Evolutionary conservation across 2,797 vertebrate genomes (phyloP).

Genomic region (Thamnophis elegans): DNA sequence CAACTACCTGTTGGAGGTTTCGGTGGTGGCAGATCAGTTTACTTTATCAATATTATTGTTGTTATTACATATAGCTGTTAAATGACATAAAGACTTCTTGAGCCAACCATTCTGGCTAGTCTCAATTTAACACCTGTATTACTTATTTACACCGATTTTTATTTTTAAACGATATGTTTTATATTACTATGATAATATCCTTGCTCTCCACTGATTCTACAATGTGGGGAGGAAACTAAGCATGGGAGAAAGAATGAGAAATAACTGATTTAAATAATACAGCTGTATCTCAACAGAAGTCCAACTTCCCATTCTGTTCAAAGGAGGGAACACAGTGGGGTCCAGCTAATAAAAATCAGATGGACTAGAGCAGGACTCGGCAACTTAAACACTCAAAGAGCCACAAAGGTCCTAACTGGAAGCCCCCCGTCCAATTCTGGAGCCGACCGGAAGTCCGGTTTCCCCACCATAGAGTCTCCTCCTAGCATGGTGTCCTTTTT

Average conservation of each 20-base stretch:
- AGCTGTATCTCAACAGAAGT: not conserved
- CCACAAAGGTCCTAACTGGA: too few relatives aligned
- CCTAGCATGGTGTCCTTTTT: too few relatives aligned
- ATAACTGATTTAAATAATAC: not conserved
- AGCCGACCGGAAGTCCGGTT: too few relatives aligned
- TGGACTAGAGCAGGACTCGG: not conserved
- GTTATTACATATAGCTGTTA: not conserved
- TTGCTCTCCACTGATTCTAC: not conserved
- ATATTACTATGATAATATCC: not conserved
- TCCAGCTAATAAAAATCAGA: not conserved
- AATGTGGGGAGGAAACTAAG: not conserved
- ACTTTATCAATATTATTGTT: not conserved
- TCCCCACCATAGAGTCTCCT: too few relatives aligned
- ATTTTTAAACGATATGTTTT: not conserved
- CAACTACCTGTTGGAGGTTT: too few relatives aligned
- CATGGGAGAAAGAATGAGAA: not conserved
- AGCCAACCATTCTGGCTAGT: not conserved
- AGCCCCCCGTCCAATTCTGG: too few relatives aligned
- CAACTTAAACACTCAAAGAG: too few relatives aligned
- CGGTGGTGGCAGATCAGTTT: not conserved
- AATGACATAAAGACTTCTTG: not conserved
- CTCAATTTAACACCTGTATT: not conserved
- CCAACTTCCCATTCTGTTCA: not conserved
- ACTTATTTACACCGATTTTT: not conserved
- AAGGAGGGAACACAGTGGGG: not conserved